These are phyloP conservation scores for Ooceraea biroi DNA, from an alignment of 1,140 invertebrate species.

Conservation along the genomic window DNA sequence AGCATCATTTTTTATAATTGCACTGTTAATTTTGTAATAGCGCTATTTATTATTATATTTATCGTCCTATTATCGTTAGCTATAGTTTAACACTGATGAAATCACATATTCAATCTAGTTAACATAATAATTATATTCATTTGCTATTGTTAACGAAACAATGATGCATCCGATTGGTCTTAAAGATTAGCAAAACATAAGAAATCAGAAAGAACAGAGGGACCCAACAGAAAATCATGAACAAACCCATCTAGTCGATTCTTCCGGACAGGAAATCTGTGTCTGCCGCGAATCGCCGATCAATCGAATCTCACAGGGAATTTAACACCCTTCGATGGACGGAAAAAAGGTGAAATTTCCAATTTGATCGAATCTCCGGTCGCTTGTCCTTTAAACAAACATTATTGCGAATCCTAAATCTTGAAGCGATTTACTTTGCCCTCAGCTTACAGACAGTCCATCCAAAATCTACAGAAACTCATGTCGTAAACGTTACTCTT, in stretches of 20 bases:
- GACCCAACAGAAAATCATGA: slow-evolving; percentile 65
- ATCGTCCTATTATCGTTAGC: no score
- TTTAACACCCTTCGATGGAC: slow-evolving; percentile 83
- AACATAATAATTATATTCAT: not conserved
- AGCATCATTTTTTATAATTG: not conserved
- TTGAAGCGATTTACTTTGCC: slow-evolving; percentile 14
- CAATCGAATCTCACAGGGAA: slow-evolving; percentile 86
- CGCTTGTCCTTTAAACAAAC: slow-evolving; percentile 76
- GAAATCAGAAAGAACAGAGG: slow-evolving; percentile 35
- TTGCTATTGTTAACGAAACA: not conserved
- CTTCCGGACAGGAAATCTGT: slow-evolving; percentile 83
- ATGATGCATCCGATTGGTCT: not conserved
- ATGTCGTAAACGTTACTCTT: not conserved
- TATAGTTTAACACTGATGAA: not conserved
- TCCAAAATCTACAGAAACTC: not conserved
- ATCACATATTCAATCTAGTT: not conserved
- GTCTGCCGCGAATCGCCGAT: slow-evolving; percentile 75
- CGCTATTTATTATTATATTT: slow-evolving; percentile 12
- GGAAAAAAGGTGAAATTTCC: slow-evolving; percentile 83
- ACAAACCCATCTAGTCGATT: slow-evolving; percentile 74
- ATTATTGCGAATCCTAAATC: slow-evolving; percentile 61
- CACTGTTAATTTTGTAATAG: not conserved
- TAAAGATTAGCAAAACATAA: not conserved
- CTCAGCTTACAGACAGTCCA: not conserved
- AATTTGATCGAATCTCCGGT: slow-evolving; percentile 85